A percentile compares a stretch with the other conserved stretches of the same genome.
phyloP scores from a whole-genome alignment of 2,888 invertebrate species.

The Andricus quercusramuli region DNA sequence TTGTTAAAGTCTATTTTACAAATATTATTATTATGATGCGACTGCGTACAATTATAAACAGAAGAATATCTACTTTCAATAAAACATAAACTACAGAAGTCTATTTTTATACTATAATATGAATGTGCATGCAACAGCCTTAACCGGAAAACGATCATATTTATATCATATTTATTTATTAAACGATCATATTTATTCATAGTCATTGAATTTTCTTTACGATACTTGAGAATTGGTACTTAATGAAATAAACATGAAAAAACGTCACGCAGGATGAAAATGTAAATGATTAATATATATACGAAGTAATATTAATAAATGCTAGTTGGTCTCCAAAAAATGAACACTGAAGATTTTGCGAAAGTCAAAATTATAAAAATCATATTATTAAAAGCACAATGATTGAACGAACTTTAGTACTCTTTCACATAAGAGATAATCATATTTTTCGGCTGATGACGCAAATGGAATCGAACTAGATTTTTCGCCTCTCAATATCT shows the following conservation, averaged over 20 bases:
- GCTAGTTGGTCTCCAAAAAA: neutral
- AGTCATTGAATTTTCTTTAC: neutral
- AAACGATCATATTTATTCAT: neutral
- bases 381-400: neutral
- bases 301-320: too few relatives aligned
- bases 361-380: neutral
- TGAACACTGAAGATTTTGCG: neutral
- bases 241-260: neutral
- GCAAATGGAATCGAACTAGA: neutral
- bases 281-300: neutral
- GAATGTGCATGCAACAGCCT: too few relatives aligned
- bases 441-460: neutral
- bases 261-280: neutral
- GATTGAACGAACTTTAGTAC: neutral
- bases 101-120: neutral
- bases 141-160: neutral
- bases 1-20: neutral
- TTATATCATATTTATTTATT: too few relatives aligned
- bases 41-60: neutral
- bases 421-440: neutral
- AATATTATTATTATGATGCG: too few relatives aligned
- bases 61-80: neutral
- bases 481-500: neutral
- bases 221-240: too few relatives aligned
- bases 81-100: neutral